Conservation (phyloP, 23 tunicate genomes). For the Styela plicata region DNA sequence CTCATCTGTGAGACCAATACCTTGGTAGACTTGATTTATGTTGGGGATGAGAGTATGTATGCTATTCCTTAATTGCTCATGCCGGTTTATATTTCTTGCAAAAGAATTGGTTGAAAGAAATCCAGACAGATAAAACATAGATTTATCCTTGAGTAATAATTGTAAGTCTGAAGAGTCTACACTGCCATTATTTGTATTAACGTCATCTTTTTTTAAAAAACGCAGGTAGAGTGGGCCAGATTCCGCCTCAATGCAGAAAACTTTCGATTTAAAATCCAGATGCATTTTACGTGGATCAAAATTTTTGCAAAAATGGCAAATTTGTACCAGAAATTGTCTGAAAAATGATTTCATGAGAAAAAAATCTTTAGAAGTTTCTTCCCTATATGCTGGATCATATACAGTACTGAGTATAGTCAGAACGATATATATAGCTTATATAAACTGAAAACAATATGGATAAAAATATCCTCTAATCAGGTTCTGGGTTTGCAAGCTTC, state of each 20-base stretch:
- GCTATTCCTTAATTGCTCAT: background rate
- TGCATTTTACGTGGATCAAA: too few relatives aligned
- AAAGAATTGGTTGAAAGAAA: background rate
- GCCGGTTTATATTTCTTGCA: conserved; percentile 15
- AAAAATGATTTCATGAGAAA: too few relatives aligned
- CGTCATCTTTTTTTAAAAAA: background rate
- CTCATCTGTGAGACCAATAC: background rate
- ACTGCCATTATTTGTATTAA: background rate
- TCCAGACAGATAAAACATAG: background rate
- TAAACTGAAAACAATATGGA: too few relatives aligned
- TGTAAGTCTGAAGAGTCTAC: background rate
- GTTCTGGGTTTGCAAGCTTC: too few relatives aligned
- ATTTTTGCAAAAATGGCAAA: too few relatives aligned
- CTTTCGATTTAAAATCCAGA: background rate
- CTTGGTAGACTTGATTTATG: background rate
- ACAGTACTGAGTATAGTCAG: too few relatives aligned
- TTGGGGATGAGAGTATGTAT: background rate
- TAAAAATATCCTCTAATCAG: too few relatives aligned
- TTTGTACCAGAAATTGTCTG: too few relatives aligned
- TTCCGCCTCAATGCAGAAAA: conserved; percentile 6
- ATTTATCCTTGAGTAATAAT: background rate
- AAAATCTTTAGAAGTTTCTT: background rate
- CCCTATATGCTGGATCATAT: background rate
- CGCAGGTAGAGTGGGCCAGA: background rate
- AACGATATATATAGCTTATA: too few relatives aligned